Conservation (phyloP, 2,888 invertebrate species). For the Axea sp. region DNA sequence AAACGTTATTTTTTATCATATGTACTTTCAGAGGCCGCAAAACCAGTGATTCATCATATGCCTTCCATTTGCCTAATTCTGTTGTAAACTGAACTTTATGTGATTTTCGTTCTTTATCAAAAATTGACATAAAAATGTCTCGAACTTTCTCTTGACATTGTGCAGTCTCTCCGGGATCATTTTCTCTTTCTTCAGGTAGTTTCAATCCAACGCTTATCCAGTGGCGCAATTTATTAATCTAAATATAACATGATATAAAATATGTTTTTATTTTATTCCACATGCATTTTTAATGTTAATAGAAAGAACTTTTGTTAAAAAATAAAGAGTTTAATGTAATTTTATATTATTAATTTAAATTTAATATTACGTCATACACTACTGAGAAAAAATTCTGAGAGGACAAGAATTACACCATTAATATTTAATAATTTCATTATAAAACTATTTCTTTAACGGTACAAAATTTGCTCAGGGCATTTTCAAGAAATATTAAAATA, state of each 20-base stretch:
- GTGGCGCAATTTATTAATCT: slow-evolving; percentile 88
- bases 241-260: slow-evolving; percentile 26
- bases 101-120: slow-evolving; percentile 78
- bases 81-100: slow-evolving; percentile 74
- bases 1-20: slow-evolving; percentile 67
- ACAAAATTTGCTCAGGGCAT: too few species aligned
- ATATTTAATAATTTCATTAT: too few species aligned
- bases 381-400: too few species aligned
- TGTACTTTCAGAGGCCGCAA: slow-evolving; percentile 74
- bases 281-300: too few species aligned
- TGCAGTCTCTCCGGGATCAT: slow-evolving; percentile 73
- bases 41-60: slow-evolving; percentile 73
- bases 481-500: too few species aligned
- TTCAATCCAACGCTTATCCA: slow-evolving; percentile 85
- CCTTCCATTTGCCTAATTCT: slow-evolving; percentile 75
- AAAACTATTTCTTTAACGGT: too few species aligned
- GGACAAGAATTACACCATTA: too few species aligned
- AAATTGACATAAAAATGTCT: slow-evolving; percentile 78
- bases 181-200: slow-evolving; percentile 69
- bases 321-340: too few species aligned
- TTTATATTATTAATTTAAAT: too few species aligned
- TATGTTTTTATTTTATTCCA: too few species aligned
- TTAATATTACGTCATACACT: too few species aligned
- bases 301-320: too few species aligned
- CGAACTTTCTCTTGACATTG: slow-evolving; percentile 80